Evolutionary conservation across 1,140 invertebrate species (phyloP), one percentile per base, ranked within the genome.

Genomic region (Listronotus bonariensis): DNA sequence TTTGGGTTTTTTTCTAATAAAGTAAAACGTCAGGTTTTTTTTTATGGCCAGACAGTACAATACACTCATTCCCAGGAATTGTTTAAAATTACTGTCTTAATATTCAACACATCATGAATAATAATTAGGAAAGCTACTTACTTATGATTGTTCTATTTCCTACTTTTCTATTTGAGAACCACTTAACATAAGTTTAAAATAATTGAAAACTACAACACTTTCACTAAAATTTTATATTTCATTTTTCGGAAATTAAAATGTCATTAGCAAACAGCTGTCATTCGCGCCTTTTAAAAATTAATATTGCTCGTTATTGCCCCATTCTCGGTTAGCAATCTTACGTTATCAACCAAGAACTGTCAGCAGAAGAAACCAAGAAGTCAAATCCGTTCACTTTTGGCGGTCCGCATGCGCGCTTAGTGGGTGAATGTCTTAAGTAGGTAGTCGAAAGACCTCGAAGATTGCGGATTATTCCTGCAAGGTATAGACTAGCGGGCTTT

Each of bases 351-450:
- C 56, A 63, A 62, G 53, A 67, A 71, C 69, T 71, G 67, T 67
- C 69, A 71, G 55, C 61, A 49, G 52, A 68, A 68, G 69, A 71
- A 71, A 55, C 65, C 51, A 58, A 71, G 69, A 67, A 58, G 53
- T 51, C 6, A 43, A 57, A 54, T 54, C 66, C 70, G 69, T 68
- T 70, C 66, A 58, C 68, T 64, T 63, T 65, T 65, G 55, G 42
- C 36, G 59, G 59, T 60, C 66, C 70, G 73, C 73, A 70, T 70
- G 73, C 72, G 71, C 66, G 48, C 40, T 34, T 59, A 36, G 63
- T 70, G 60, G 73, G 70, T 73, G 72, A 73, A 73, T 68, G 73
- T 73, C 72, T 75, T 75, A 49, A 56, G 55, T 64, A 68, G 66
- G 48, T 71, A 66, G 62, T 61, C 48, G 66, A 70, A n/a, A 70